Evolutionary conservation across 2,888 invertebrate genomes (phyloP).

Genomic region (Eurois occulta): DNA sequence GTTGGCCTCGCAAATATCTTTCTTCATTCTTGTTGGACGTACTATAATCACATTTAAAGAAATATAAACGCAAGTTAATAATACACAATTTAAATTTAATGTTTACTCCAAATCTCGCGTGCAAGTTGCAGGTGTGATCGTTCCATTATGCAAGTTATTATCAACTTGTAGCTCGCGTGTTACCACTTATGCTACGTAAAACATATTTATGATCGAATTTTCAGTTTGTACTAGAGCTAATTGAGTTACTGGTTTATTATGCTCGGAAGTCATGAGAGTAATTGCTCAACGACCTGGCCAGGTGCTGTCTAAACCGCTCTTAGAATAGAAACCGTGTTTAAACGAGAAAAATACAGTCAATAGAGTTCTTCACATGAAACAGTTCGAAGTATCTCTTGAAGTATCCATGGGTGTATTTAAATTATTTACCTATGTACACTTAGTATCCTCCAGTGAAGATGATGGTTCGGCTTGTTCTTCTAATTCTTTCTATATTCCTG

Average conservation of each 20-base stretch:
- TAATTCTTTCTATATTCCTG: too few species aligned
- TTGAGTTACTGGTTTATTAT: constrained; percentile 31
- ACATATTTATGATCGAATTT: constrained; percentile 36
- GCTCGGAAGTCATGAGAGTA: constrained; percentile 2
- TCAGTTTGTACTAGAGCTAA: constrained; percentile 32
- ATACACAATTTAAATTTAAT: constrained; percentile 23
- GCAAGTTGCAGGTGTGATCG: constrained; percentile 58
- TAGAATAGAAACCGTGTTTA: not conserved
- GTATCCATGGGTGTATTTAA: too few species aligned
- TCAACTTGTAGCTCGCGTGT: constrained; percentile 54
- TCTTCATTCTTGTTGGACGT: too few species aligned
- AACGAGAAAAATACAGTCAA: not conserved
- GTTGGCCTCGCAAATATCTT: not conserved
- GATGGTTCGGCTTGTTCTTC: not conserved
- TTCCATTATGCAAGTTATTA: constrained; percentile 64
- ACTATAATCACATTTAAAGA: too few species aligned
- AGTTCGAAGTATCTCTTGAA: not conserved
- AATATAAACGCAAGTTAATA: not conserved
- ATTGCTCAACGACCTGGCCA: not conserved
- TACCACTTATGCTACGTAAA: constrained; percentile 33
- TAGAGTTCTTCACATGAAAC: not conserved
- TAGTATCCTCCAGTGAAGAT: not conserved
- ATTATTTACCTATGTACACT: too few species aligned
- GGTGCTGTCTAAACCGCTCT: too few species aligned
- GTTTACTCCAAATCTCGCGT: constrained; percentile 52